Conservation (phyloP, 2,888 invertebrate species). For the Chrysotoxum bicinctum region DNA sequence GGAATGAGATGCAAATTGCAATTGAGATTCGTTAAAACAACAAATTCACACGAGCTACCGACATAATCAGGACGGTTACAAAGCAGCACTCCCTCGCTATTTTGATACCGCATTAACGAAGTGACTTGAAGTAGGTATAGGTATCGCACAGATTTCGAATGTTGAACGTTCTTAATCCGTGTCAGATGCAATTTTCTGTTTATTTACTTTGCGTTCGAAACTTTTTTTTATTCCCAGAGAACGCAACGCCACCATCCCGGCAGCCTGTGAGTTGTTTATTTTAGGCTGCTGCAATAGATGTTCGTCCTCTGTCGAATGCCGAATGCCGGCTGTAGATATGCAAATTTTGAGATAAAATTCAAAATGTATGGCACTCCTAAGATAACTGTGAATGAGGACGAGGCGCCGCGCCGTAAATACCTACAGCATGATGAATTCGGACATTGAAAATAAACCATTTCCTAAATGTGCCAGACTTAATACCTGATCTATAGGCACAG, state of each 20-base stretch:
- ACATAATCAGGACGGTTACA: slow-evolving; percentile 14
- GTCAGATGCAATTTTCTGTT: slow-evolving; percentile 24
- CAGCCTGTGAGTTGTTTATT: slow-evolving; percentile 26
- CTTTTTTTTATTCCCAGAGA: slow-evolving; percentile 4
- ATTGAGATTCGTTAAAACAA: slow-evolving; percentile 23
- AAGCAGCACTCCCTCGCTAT: slow-evolving; percentile 2
- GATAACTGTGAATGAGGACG: slow-evolving; percentile 18
- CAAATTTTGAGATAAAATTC: slow-evolving; percentile 22
- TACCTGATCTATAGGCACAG: slow-evolving; percentile 1
- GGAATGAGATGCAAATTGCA: slow-evolving; percentile 27
- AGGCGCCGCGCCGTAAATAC: slow-evolving; percentile 30
- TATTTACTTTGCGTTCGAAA: slow-evolving; percentile 7
- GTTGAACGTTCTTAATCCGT: slow-evolving; percentile 10
- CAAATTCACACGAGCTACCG: slow-evolving; percentile 14
- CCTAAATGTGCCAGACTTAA: slow-evolving; percentile 13
- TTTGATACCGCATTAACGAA: slow-evolving; percentile 28
- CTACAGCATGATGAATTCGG: slow-evolving; percentile 24
- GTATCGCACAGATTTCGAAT: background rate
- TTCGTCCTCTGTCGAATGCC: background rate
- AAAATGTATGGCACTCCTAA: background rate
- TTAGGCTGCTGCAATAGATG: background rate
- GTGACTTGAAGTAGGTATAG: slow-evolving; percentile 11
- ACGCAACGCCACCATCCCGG: background rate
- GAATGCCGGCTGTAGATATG: too few species aligned
- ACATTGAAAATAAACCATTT: slow-evolving; percentile 26